These are phyloP conservation scores for Chaetophractus vellerosus DNA, from an alignment of 2,797 vertebrate species.

Conservation along the genomic window DNA sequence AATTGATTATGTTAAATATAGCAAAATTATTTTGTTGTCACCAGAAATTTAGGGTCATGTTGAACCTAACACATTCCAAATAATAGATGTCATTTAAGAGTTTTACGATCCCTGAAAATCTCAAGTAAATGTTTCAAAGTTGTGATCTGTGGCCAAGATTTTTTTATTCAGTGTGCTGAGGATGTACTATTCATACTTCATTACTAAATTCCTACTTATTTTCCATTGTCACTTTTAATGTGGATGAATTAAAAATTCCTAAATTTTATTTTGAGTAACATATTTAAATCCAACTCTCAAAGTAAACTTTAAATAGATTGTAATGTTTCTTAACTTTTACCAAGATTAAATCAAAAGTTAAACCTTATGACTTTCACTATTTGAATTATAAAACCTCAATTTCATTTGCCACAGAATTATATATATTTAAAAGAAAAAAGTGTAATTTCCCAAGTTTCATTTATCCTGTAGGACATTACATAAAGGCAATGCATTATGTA, in stretches of 20 bases:
- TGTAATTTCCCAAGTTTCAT: not conserved
- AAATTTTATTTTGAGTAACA: not conserved
- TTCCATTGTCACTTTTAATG: not conserved
- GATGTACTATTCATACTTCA: not conserved
- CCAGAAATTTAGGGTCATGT: not conserved
- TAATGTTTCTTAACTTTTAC: not conserved
- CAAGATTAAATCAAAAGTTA: not conserved
- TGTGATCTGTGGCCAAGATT: not conserved
- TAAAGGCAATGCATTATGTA: not conserved
- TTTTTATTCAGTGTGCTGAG: not conserved
- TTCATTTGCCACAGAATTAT: not conserved
- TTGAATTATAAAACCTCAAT: not conserved
- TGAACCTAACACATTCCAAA: not conserved
- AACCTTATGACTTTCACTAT: not conserved
- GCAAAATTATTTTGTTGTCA: not conserved
- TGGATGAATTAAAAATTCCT: not conserved
- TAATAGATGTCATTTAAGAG: not conserved
- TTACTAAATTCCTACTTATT: not conserved
- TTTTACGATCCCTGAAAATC: not conserved
- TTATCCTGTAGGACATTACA: not conserved
- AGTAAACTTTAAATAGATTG: not conserved
- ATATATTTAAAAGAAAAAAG: not conserved
- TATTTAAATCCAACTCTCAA: not conserved
- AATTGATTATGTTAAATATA: conserved; percentile 12
- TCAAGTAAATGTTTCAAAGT: not conserved